Percentiles rank a stretch among this genome's conserved stretches.
These are phyloP conservation scores for Apocheima hispidaria DNA, from an alignment of 2,888 invertebrate genomes.

Conservation along the genomic window DNA sequence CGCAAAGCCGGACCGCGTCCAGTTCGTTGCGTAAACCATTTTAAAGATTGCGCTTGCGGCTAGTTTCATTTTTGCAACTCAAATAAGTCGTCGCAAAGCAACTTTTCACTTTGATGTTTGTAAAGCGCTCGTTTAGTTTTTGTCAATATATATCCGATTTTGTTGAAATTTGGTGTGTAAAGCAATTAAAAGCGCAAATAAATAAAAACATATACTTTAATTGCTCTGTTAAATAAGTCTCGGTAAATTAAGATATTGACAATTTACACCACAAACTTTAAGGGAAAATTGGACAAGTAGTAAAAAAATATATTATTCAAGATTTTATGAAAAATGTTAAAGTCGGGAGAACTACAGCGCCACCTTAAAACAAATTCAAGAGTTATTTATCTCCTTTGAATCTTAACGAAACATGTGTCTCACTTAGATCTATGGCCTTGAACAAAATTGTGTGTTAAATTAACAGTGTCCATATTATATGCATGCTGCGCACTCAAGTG, in stretches of 20 bases:
- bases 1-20: slow-evolving; percentile 20
- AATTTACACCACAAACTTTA: too few relatives aligned
- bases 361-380: neutral
- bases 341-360: too few relatives aligned
- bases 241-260: too few relatives aligned
- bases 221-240: too few relatives aligned
- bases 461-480: slow-evolving; percentile 16
- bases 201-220: too few relatives aligned
- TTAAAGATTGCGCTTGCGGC: slow-evolving; percentile 16
- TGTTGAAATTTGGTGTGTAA: neutral
- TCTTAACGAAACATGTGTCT: slow-evolving; percentile 18
- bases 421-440: slow-evolving; percentile 9
- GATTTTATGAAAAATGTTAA: too few relatives aligned
- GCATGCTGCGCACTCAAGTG: slow-evolving; percentile 20
- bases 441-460: slow-evolving; percentile 21
- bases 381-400: neutral
- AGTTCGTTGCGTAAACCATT: slow-evolving; percentile 22
- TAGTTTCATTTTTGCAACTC: slow-evolving; percentile 8
- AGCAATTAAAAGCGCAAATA: neutral
- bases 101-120: neutral
- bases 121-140: neutral
- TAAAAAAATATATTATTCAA: too few relatives aligned
- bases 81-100: neutral
- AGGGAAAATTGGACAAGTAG: too few relatives aligned
- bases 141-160: too few relatives aligned